These are phyloP conservation scores for Arvicanthis niloticus DNA, from an alignment of 2,113 vertebrate species.

Conservation along the genomic window DNA sequence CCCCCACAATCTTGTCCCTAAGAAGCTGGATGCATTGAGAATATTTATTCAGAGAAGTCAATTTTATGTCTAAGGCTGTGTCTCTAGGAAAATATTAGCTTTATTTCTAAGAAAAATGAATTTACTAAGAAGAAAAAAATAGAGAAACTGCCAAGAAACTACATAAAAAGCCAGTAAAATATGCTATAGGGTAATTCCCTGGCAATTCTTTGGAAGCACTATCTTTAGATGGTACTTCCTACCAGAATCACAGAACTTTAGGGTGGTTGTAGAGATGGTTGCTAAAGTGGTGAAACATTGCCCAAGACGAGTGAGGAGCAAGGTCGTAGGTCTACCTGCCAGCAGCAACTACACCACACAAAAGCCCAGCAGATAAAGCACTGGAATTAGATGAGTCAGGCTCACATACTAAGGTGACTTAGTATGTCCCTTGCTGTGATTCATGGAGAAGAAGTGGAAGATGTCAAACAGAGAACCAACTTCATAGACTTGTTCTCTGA, in stretches of 20 bases:
- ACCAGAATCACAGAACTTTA: neutral
- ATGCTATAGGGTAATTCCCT: neutral
- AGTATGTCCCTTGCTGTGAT: neutral
- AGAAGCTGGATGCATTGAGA: neutral
- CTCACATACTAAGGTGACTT: neutral
- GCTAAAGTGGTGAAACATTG: neutral
- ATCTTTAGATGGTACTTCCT: neutral
- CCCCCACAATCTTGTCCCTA: neutral
- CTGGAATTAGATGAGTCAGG: neutral
- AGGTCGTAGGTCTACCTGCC: neutral
- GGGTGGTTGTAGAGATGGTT: neutral
- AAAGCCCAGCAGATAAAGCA: neutral
- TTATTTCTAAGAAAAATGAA: neutral
- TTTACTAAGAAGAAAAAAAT: neutral
- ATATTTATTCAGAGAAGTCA: slow-evolving; percentile 14
- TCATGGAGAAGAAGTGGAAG: neutral
- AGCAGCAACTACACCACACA: neutral
- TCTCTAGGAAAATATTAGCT: slow-evolving; percentile 7
- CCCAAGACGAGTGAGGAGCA: neutral
- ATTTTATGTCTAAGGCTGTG: neutral
- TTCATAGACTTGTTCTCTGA: neutral
- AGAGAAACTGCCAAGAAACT: neutral
- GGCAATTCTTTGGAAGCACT: neutral
- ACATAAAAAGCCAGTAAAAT: neutral
- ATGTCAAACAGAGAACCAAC: neutral